phyloP scores from a whole-genome alignment of 2,888 invertebrate species.

The Ramazzottius varieornatus region DNA sequence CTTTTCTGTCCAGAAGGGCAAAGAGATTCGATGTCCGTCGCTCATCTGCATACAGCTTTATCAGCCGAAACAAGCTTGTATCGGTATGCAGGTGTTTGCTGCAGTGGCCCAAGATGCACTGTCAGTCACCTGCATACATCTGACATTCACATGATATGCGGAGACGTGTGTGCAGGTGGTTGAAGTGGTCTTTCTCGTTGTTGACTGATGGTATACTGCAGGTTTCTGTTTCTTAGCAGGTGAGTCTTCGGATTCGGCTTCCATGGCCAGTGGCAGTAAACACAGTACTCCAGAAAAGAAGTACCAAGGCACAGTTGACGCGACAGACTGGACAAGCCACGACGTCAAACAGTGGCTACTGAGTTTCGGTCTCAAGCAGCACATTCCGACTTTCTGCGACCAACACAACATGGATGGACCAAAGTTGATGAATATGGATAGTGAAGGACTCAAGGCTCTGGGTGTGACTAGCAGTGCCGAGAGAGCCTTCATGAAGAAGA shows the following conservation, averaged over 20 bases:
- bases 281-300: neutral
- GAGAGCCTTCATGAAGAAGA: slow-evolving; percentile 28
- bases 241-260: neutral
- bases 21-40: too few relatives aligned
- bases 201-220: neutral
- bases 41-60: too few relatives aligned
- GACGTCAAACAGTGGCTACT: slow-evolving; percentile 18
- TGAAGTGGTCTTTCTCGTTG: neutral
- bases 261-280: neutral
- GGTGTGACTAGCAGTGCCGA: slow-evolving; percentile 27
- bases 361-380: slow-evolving; percentile 44
- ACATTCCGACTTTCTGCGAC: slow-evolving; percentile 54
- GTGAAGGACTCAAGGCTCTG: slow-evolving; percentile 56
- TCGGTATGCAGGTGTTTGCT: too few relatives aligned
- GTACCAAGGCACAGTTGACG: slow-evolving; percentile 13
- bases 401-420: slow-evolving; percentile 66
- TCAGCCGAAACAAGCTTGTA: too few relatives aligned
- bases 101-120: too few relatives aligned
- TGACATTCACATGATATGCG: too few relatives aligned
- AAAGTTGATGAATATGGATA: slow-evolving; percentile 57
- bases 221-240: too few relatives aligned
- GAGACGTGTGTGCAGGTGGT: too few relatives aligned
- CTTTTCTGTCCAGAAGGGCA: too few relatives aligned
- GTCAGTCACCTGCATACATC: too few relatives aligned
- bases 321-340: slow-evolving; percentile 16